Evolutionary conservation across 1,140 invertebrate species (phyloP), one percentile per base, ranked within the genome.

Genomic region (Prorops nasuta): DNA sequence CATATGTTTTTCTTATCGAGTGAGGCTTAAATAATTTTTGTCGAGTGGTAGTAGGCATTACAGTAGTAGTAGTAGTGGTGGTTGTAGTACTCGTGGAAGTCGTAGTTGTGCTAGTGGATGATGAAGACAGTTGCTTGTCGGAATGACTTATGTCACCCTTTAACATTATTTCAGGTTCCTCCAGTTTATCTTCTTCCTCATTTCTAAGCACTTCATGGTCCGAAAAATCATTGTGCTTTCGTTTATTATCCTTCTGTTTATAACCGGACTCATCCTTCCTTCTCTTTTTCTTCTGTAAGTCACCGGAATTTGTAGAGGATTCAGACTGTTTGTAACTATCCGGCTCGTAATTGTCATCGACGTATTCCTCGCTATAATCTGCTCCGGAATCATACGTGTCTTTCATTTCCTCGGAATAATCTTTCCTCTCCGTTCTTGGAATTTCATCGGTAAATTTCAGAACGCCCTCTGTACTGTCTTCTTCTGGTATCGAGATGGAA

Each of bases 331-430:
- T 49, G 53, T 77, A 77, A 60, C 65, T 66, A 14, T 70, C 46
- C 1, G 79, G 69, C 58, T 82, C 81, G 47, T 80, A 82, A 70
- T 81, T 82, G 53, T 82, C 81, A 51, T 82, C 77, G 2, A 81
- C 69, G 40, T 82, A 82, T 60, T 82, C 81, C 10, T 64, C 52
- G 7, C 38, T 20, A 4, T 32, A 47, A 32, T 51, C 67, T 49
- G 49, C 69, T 8, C 58, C 51, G 1, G 66, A 60, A 37, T 40
- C 62, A 41, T 15, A 39, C 0, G 38, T 28, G 34, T 44, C 43
- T 42, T 43, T 53, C 18, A 7, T 57, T 9, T 66, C 53, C 20
- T 44, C 39, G 0, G 37, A 19, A 36, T 67, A 39, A 34, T 76
- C 46, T 19, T 67, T 41, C 24, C 20, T 59, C 57, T 64, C 44